Base-by-base conservation (phyloP, 1,140 invertebrate species). In the Nephila pilipes region DNA sequence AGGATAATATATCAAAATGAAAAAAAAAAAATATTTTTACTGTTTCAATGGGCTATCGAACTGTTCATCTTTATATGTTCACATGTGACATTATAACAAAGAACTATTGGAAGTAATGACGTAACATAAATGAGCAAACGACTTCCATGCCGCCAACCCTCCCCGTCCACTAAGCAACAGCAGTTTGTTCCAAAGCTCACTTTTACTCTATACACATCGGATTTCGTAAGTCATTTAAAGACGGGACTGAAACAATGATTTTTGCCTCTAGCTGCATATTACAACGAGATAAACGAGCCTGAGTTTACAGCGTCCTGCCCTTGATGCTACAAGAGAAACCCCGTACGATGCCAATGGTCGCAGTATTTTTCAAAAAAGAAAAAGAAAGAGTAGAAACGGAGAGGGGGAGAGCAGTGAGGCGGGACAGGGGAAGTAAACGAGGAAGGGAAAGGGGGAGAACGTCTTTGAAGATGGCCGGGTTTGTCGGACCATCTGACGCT, bases 331-430 rank as follows among this genome's bases (percentile, higher is more conserved):
- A 36, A 16, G 32, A 75, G 69, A 75, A 75, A 75, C 69, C 69
- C 69, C 69, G 69, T 75, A 75, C 29, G 29, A 75, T 75, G 69
- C 69, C 69, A 75, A 75, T 75, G 69, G 69, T 75, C 69, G 69
- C 25, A 75, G 29, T 32, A 75, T 32, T 36, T 75, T 75, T 75
- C 29, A 32, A 75, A 69, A 25, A 75, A 75, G 29, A 32, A 75
- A 75, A 65, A 75, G 29, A 29, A 36, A 29, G 29, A 32, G 69
- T 12, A 75, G 32, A 75, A 20, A 32, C 18, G 69, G 16, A 36
- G 29, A 16, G 29, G 32, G 18, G 29, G 20, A 18, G 16, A 36
- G 14, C 10, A 16, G 65, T 14, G 29, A 75, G 16, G 69, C 69
- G 29, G 29, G 69, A 32, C 14, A 75, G 69, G 69, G 69, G 69